phyloP scores from a whole-genome alignment of 2,888 invertebrate species.

The Sinohyriopsis cumingii region DNA sequence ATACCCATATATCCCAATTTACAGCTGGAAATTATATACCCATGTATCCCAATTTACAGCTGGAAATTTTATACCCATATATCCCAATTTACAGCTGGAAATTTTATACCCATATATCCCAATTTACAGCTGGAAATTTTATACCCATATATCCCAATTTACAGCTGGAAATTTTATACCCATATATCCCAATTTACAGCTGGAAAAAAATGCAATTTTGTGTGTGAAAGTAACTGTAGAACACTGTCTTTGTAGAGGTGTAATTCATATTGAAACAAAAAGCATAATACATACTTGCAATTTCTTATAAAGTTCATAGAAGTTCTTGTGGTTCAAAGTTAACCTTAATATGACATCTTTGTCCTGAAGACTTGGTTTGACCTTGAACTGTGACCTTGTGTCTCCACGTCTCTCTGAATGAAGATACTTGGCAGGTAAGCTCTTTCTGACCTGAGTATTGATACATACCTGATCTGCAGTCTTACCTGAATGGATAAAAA shows the following conservation, averaged over 20 bases:
- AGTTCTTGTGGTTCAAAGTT: conserved; percentile 45
- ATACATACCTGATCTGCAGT: conserved; percentile 59
- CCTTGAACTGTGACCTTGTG: conserved; percentile 8
- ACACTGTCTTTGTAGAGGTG: neutral
- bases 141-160: too few species aligned
- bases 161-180: too few species aligned
- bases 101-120: too few species aligned
- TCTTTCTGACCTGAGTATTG: conserved; percentile 42
- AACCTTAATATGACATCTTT: conserved; percentile 58
- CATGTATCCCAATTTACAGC: too few species aligned
- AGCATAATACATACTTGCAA: conserved; percentile 48
- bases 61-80: too few species aligned
- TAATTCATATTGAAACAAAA: neutral
- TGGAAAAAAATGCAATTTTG: neutral
- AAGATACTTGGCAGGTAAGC: conserved; percentile 49
- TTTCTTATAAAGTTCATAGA: conserved; percentile 60
- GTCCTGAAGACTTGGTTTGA: conserved; percentile 56
- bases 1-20: too few species aligned
- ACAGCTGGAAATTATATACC: too few species aligned
- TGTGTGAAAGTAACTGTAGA: neutral
- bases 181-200: too few species aligned
- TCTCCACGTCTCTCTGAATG: conserved; percentile 8
- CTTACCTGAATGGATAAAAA: conserved; percentile 43
- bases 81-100: too few species aligned
- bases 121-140: too few species aligned